These are phyloP conservation scores for Aproaerema taeniolella DNA, from an alignment of 2,888 invertebrate species.

Conservation along the genomic window DNA sequence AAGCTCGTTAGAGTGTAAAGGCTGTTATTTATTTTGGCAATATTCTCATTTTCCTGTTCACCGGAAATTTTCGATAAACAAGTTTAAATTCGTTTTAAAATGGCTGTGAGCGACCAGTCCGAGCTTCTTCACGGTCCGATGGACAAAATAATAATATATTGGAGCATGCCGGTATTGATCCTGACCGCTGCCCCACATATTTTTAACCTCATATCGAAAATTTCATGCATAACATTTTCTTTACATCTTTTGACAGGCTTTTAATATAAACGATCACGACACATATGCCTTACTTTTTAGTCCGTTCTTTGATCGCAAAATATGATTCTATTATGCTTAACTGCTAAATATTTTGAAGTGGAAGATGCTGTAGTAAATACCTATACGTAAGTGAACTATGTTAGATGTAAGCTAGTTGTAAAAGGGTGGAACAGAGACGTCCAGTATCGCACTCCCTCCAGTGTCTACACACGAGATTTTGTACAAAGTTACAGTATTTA, in stretches of 20 bases:
- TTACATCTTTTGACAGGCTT: slow-evolving; percentile 1
- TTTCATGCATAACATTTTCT: slow-evolving; percentile 11
- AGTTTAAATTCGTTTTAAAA: slow-evolving; percentile 48
- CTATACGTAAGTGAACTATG: no score
- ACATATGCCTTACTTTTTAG: no score
- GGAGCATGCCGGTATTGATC: slow-evolving; percentile 30
- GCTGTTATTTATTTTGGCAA: slow-evolving; percentile 2
- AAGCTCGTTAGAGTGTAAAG: slow-evolving; percentile 9
- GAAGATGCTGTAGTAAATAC: no score
- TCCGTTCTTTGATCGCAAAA: no score
- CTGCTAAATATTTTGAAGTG: no score
- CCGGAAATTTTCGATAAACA: slow-evolving; percentile 41
- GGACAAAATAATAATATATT: slow-evolving; percentile 54
- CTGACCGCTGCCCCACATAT: slow-evolving; percentile 25
- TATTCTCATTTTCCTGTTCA: slow-evolving; percentile 29
- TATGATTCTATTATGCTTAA: no score
- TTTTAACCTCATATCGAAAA: slow-evolving; percentile 12
- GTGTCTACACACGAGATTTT: slow-evolving; percentile 71
- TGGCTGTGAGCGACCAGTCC: slow-evolving; percentile 45
- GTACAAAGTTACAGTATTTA: slow-evolving; percentile 62
- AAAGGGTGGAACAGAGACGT: slow-evolving; percentile 63
- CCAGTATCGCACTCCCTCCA: slow-evolving; percentile 78
- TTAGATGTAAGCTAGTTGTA: slow-evolving; percentile 43
- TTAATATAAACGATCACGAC: slow-evolving; percentile 6
- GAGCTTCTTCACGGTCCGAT: slow-evolving; percentile 41